Base-by-base conservation (phyloP, 2,113 vertebrate species). In the Syngnathus floridae region DNA sequence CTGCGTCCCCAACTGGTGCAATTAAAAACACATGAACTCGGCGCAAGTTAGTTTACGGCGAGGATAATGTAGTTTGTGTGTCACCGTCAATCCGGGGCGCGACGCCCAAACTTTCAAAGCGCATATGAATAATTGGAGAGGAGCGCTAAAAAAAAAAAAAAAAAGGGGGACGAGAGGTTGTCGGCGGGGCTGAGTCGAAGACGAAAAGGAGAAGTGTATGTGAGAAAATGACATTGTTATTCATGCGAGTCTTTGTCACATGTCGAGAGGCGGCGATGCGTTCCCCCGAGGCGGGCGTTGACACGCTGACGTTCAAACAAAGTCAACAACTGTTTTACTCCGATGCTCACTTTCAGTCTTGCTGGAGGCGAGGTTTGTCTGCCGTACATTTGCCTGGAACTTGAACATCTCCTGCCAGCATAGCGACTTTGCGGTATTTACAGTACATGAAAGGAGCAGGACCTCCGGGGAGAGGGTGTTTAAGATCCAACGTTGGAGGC, bases 301-400 rank as follows among this genome's bases (percentile, higher is more conserved):
- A 92, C 84, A 91, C 83, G 78, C 85, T 84, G 90, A 83, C 91
- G 92, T 93, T 94, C 92, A 94, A 93, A 94, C 90, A 91, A 88
- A 91, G 93, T 92, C 92, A 94, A 94, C 93, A 93, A 92, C 91
- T 89, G 90, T 90, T 94, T 93, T 91, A 92, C 92, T 93, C 88
- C 92, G 92, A 92, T 91, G 91, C 89, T 88, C 93, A 89, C 88
- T 93, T 35, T 95, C 94, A 94, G 92, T 92, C 90, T 89, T 86
- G 93, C 94, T 95, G 82, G 85, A 94, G 95, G 94, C 92, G 90
- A 92, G 86, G 88, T 51, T 87, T 92, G 84, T 91, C 90, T 84
- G 84, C 78, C 84, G 83, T 78, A 36, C 55, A n/a, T 87, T 84
- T 73, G 77, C 86, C 72, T 12, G 60, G 60, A 40, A 40, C n/a